Conservation (phyloP, 1,140 invertebrate genomes). For the Leptinotarsa undecemlineata region DNA sequence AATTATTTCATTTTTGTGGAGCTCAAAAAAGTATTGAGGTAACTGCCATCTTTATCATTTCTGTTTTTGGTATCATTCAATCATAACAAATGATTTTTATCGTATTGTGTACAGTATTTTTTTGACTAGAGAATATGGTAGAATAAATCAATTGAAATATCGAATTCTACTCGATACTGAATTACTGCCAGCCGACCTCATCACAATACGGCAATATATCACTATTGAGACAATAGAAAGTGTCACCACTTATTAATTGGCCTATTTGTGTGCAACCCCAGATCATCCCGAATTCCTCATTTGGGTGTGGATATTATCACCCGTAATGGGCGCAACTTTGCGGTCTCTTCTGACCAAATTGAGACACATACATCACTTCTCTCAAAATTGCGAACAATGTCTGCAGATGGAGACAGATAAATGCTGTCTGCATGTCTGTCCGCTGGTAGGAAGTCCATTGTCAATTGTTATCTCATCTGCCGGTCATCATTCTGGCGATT, state of each 20-base stretch:
- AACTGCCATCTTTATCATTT: too few species aligned
- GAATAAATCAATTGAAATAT: too few species aligned
- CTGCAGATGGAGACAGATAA: slow-evolving; percentile 45
- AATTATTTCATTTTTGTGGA: too few species aligned
- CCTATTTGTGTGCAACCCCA: slow-evolving; percentile 12
- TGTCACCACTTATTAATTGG: slow-evolving; percentile 27
- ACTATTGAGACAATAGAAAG: slow-evolving; percentile 6
- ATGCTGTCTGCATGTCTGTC: slow-evolving; percentile 34
- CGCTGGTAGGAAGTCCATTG: slow-evolving; percentile 32
- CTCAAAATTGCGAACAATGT: slow-evolving; percentile 18
- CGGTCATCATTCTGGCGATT: slow-evolving; percentile 19
- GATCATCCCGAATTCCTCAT: slow-evolving; percentile 5
- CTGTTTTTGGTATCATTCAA: too few species aligned
- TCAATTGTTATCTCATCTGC: slow-evolving; percentile 30
- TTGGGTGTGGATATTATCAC: slow-evolving; percentile 22
- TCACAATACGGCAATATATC: not conserved
- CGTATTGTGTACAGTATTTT: too few species aligned
- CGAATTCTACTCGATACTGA: too few species aligned
- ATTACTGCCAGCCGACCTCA: too few species aligned
- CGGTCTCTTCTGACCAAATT: slow-evolving; percentile 30
- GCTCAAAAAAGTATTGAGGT: too few species aligned
- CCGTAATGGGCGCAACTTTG: slow-evolving; percentile 28
- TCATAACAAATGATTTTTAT: too few species aligned
- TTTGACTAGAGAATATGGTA: too few species aligned
- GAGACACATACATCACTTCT: slow-evolving; percentile 28